Evolutionary conservation across 2,888 invertebrate species (phyloP), one percentile per base, ranked within the genome.

Genomic region (Nineta flava): DNA sequence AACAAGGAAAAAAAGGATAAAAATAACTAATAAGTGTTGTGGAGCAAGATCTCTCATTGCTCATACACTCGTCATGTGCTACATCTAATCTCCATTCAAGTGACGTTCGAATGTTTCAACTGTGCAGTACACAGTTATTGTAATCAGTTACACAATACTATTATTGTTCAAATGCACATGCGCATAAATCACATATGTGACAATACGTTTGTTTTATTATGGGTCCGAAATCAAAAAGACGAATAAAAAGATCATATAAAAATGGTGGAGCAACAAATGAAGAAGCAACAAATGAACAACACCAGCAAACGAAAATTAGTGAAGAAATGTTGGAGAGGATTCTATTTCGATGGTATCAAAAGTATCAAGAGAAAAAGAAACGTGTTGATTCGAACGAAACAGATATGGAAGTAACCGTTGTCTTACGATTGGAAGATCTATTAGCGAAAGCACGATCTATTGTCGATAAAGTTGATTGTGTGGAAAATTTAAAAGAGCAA

Each of bases 291-390:
- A 19, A 16, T 10, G 15, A 15, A n/a, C 49, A 49, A 26, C 26
- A 15, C 9, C 49, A 49, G 7, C 26, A 3, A 26, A 26, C 26
- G 26, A 26, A 26, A 35, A 45, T 49, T 32, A 35, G 44, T 5
- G 49, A 49, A 35, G 49, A 49, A 44, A 49, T 49, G 49, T 38
- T 49, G 7, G 49, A 49, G 16, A 15, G 49, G 6, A 49, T 49
- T 21, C 21, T 49, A 12, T 49, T 38, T 38, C 34, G 49, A 35
- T 49, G 49, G 49, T 49, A 49, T 35, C 44, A 45, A 45, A 49
- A 49, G 16, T 49, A 49, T 38, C 49, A 49, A 35, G 10, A 41
- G 12, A 49, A 45, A 38, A 34, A 26, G 48, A 48, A 48, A 48
- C 41, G 31, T 16, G 6, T 48, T 6, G 31, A 42, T 9, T 32